Percentiles rank a stretch among this genome's conserved stretches.
Evolutionary conservation across 2,113 vertebrate genomes (phyloP).

Genomic region (Sialia sialis): DNA sequence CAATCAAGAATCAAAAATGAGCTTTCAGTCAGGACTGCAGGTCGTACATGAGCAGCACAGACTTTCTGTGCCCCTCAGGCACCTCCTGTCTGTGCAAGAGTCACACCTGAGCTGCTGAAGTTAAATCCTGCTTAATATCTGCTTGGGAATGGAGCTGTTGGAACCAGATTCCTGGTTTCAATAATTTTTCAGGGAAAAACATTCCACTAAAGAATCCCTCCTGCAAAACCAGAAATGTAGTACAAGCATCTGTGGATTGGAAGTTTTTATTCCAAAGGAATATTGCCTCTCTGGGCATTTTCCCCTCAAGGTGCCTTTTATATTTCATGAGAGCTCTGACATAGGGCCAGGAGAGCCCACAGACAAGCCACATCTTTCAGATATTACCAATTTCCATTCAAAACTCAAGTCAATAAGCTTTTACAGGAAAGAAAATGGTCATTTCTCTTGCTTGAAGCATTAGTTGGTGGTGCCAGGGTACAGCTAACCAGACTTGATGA

Average conservation of each 20-base stretch:
- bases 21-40: neutral
- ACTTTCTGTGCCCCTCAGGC: neutral
- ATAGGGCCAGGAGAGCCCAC: neutral
- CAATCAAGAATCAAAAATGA: neutral
- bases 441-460: neutral
- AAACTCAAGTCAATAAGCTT: neutral
- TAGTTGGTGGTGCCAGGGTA: neutral
- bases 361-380: neutral
- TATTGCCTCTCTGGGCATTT: neutral
- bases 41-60: neutral
- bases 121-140: neutral
- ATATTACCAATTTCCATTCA: neutral
- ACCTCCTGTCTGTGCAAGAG: neutral
- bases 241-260: fast-evolving
- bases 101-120: neutral
- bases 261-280: neutral
- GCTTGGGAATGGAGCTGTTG: neutral
- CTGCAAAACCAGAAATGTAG: neutral
- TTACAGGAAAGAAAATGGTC: fast-evolving
- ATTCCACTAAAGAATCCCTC: neutral
- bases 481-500: neutral
- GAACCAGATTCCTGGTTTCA: neutral
- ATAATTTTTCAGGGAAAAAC: neutral
- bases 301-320: neutral
- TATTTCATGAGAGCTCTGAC: neutral